Evolutionary conservation across 2,797 vertebrate species (phyloP), one percentile per base, ranked within the genome.

Genomic region (Pangasius mekongensis): DNA sequence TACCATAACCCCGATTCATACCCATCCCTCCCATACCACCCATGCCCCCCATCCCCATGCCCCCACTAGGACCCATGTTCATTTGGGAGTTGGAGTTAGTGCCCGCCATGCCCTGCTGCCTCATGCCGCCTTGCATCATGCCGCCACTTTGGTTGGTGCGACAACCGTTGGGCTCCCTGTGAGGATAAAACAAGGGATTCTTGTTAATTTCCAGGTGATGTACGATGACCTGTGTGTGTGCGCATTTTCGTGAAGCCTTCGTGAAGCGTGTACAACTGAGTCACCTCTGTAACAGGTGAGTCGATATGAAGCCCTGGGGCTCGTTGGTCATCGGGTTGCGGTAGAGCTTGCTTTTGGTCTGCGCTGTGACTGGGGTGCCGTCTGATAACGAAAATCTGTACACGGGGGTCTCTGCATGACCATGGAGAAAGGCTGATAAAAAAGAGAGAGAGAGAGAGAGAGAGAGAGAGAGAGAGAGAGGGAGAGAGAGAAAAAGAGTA

Each of bases 371-470:
- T 88, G 97, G 96, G 6, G 98, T 99, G 86, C 99, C 98, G 88
- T 99, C 98, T 3, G 98, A 97, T 90, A 99, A 95, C 0, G 98
- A 98, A 92, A 99, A 99, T 36, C 97, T 96, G 92, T 99, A 99
- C 8, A 97, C 84, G 0, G 98, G 98, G 0, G 98, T 99, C 94
- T 99, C 98, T 0, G 99, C 97, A 5, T 97, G 97, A 33, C 98
- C 97, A 3, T 97, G 97, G 49, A 97, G 95, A 84, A 97, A 98
- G 89, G 97, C 99, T 99, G 93, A 62, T 54, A 24, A 8, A 54
- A 18, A 30, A 80, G 76, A 56, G n/a, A 78, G 24, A 66, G 64
- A 27, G 24, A 64, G 24, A 64, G 62, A 36, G 16, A 69, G 1
- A 69, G 36, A 73, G 52, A 36, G 36, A 36, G 36, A 36, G 36